These are phyloP conservation scores for Nowickia ferox DNA, from an alignment of 2,888 invertebrate genomes.

Conservation along the genomic window DNA sequence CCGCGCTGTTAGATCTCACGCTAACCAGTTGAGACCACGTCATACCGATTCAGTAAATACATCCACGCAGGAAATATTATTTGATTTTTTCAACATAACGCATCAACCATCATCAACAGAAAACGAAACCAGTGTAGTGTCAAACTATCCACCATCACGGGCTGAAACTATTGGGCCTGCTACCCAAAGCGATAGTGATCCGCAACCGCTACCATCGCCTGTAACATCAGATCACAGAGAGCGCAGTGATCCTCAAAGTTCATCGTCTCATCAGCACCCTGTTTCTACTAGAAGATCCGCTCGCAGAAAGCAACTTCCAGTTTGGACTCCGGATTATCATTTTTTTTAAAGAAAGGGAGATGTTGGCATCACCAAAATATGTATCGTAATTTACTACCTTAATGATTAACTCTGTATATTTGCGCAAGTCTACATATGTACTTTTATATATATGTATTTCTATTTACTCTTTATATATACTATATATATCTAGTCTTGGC, in stretches of 20 bases:
- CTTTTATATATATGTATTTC: too few species aligned
- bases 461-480: too few species aligned
- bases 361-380: slow-evolving; percentile 1
- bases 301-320: slow-evolving; percentile 34
- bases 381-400: too few species aligned
- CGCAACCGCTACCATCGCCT: neutral
- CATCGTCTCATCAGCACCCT: neutral
- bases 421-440: too few species aligned
- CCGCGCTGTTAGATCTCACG: slow-evolving; percentile 44
- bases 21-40: slow-evolving; percentile 45
- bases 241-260: neutral
- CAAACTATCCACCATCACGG: too few species aligned
- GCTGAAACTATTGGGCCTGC: too few species aligned
- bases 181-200: neutral
- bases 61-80: neutral
- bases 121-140: too few species aligned
- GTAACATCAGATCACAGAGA: neutral
- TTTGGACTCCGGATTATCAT: slow-evolving; percentile 48
- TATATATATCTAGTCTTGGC: too few species aligned
- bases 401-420: too few species aligned
- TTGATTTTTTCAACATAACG: slow-evolving; percentile 32
- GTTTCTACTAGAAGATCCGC: slow-evolving; percentile 2
- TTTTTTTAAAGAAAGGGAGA: slow-evolving; percentile 52
- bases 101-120: neutral
- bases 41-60: neutral